Conservation (phyloP, 2,888 invertebrate genomes). For the Aspidiotus rigidus region DNA sequence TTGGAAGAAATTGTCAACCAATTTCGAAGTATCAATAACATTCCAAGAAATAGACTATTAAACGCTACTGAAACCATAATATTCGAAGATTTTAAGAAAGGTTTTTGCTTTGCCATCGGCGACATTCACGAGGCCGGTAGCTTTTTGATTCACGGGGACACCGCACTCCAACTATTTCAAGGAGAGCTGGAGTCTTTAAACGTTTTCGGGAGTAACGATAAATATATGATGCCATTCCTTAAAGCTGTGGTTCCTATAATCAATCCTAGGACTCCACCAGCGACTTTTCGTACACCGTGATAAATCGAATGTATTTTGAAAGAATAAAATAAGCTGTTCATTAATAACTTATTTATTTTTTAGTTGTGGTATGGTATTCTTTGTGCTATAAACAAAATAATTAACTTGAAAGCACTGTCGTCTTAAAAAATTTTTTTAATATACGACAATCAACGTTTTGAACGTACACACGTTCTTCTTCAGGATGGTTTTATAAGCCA, state of each 20-base stretch:
- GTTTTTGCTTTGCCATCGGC: slow-evolving; percentile 3
- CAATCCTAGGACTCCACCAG: neutral
- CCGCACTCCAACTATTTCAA: neutral
- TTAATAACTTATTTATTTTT: slow-evolving; percentile 1
- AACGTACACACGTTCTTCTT: too few relatives aligned
- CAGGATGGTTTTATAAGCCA: too few relatives aligned
- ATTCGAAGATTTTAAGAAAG: neutral
- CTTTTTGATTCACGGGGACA: slow-evolving; percentile 7
- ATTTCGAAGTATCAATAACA: neutral
- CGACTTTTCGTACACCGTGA: neutral
- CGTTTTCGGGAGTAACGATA: slow-evolving; percentile 1
- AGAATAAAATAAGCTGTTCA: slow-evolving; percentile 1
- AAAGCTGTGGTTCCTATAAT: slow-evolving; percentile 7
- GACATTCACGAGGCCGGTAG: slow-evolving; percentile 4
- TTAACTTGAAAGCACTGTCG: too few relatives aligned
- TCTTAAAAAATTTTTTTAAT: too few relatives aligned
- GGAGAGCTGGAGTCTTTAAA: slow-evolving; percentile 11
- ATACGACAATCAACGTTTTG: too few relatives aligned
- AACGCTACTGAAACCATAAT: too few relatives aligned
- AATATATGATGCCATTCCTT: slow-evolving; percentile 3
- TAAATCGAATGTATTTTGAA: slow-evolving; percentile 2
- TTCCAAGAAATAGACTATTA: too few relatives aligned
- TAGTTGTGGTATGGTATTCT: neutral
- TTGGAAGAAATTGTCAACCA: neutral
- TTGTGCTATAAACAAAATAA: too few relatives aligned